Evolutionary conservation across 2,797 vertebrate genomes (phyloP).

Genomic region (Myripristis jacobus): DNA sequence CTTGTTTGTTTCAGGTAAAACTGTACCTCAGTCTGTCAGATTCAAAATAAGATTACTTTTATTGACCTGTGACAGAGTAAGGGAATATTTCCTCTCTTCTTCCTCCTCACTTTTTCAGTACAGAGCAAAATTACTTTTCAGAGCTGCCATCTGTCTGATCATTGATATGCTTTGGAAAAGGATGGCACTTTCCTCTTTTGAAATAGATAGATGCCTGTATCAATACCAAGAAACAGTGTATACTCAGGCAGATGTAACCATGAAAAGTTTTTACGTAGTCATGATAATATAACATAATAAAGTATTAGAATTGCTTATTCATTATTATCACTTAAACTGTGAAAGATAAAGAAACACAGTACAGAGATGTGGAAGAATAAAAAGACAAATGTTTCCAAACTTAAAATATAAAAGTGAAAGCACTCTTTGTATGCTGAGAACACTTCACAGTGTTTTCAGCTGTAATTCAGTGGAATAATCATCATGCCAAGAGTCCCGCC

Average conservation of each 20-base stretch:
- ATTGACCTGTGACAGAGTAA: too few relatives aligned
- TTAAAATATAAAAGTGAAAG: background rate
- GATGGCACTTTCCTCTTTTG: background rate
- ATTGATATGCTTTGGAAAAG: too few relatives aligned
- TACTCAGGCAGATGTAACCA: background rate
- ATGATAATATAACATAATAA: background rate
- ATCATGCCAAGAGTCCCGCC: conserved; percentile 13
- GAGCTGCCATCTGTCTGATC: too few relatives aligned
- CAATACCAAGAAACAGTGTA: background rate
- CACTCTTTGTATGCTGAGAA: background rate
- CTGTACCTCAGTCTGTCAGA: too few relatives aligned
- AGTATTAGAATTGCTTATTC: too few relatives aligned
- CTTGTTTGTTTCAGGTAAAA: too few relatives aligned
- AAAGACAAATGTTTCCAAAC: background rate
- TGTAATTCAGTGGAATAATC: conserved; percentile 9
- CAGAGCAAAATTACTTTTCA: background rate
- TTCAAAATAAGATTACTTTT: too few relatives aligned
- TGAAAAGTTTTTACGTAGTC: background rate
- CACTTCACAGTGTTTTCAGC: conserved; percentile 6
- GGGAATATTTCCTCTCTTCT: too few relatives aligned
- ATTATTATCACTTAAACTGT: background rate
- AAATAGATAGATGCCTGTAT: background rate
- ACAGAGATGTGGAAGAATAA: background rate
- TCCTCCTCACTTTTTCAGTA: background rate
- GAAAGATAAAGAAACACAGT: background rate